A percentile compares a stretch with the other conserved stretches of the same genome.
These are phyloP conservation scores for Hydractinia echinata DNA, from an alignment of 30 jellyfish, hydroid and myxozoan species.

Conservation along the genomic window DNA sequence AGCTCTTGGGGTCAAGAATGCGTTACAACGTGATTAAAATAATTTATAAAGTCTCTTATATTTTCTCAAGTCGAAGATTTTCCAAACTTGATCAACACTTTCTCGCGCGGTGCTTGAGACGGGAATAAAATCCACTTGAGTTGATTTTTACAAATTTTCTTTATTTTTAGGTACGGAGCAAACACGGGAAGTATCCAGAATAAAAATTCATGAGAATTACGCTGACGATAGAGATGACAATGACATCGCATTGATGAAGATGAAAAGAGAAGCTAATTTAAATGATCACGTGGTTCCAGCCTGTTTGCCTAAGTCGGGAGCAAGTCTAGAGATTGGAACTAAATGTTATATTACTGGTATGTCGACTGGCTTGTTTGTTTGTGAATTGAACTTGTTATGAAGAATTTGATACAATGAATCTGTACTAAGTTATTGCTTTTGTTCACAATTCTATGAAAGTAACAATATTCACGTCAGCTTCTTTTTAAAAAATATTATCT, in stretches of 20 bases:
- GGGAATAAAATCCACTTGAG: neutral
- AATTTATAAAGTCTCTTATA: too few relatives aligned
- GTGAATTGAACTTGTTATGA: too few relatives aligned
- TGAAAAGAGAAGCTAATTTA: conserved; percentile 42
- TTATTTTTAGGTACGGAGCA: conserved; percentile 47
- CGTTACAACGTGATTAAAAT: too few relatives aligned
- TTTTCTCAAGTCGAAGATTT: neutral
- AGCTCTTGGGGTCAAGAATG: too few relatives aligned
- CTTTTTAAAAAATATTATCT: too few relatives aligned
- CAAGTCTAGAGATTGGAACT: conserved; percentile 44
- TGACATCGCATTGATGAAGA: conserved; percentile 63
- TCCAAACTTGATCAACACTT: neutral
- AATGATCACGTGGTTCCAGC: conserved; percentile 47
- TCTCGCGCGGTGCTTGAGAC: neutral
- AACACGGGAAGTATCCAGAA: conserved; percentile 18
- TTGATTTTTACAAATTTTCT: neutral
- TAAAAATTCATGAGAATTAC: conserved; percentile 49
- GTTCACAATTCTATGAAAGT: too few relatives aligned
- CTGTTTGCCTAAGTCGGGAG: conserved; percentile 57
- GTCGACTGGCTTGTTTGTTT: neutral
- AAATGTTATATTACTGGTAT: conserved; percentile 69
- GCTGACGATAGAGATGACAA: neutral
- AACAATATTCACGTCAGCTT: neutral
- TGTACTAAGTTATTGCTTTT: too few relatives aligned
- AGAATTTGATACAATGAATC: too few relatives aligned